These are phyloP conservation scores for Zenarchopterus dispar DNA, from an alignment of 2,797 vertebrate species.

Conservation along the genomic window DNA sequence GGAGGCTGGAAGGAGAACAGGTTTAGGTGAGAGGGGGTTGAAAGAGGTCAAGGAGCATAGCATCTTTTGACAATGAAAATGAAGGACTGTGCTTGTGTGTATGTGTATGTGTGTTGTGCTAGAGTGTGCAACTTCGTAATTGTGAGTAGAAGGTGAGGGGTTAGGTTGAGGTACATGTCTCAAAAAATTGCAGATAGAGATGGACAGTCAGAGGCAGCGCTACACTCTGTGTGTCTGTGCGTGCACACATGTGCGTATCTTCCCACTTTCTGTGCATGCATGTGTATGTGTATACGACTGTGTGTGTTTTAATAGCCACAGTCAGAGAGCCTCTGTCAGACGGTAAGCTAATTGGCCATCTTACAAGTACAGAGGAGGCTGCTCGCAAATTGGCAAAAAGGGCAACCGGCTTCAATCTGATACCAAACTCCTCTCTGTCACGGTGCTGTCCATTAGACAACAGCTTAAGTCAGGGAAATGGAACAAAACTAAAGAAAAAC, in stretches of 20 bases:
- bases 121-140: conserved; percentile 63
- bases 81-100: conserved; percentile 33
- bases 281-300: conserved; percentile 43
- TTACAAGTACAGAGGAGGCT: conserved; percentile 85
- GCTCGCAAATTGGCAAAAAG: conserved; percentile 85
- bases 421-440: conserved; percentile 83
- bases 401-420: conserved; percentile 84
- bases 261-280: conserved; percentile 15
- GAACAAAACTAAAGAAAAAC: conserved; percentile 80
- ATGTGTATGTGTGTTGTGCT: conserved; percentile 38
- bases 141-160: conserved; percentile 71
- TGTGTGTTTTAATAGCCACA: conserved; percentile 82
- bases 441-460: conserved; percentile 83
- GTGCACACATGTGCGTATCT: conserved; percentile 28
- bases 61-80: conserved; percentile 58
- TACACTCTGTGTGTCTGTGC: conserved; percentile 14
- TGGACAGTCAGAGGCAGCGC: conserved; percentile 59
- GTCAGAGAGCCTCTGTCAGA: conserved; percentile 84
- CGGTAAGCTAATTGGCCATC: conserved; percentile 86
- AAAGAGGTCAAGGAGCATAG: conserved; percentile 66
- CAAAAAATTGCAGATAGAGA: conserved; percentile 70
- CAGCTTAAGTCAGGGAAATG: conserved; percentile 81
- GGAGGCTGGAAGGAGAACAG: conserved; percentile 46
- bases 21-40: conserved; percentile 44
- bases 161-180: conserved; percentile 65